phyloP scores from a whole-genome alignment of 2,888 invertebrate genomes.

The Chrysina gloriosa region DNA sequence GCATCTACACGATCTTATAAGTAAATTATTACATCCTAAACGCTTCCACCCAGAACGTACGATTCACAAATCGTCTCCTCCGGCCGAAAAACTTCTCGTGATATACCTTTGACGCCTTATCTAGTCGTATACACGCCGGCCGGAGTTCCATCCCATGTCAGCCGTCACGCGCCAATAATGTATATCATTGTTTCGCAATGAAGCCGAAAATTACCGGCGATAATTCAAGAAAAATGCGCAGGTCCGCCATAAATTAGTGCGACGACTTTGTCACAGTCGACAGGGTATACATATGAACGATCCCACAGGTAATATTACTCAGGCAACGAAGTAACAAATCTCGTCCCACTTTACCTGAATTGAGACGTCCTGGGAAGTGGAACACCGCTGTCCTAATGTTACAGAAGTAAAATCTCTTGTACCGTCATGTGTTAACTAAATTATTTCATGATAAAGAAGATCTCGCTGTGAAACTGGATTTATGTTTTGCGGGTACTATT shows the following conservation, averaged over 20 bases:
- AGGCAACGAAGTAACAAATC: constrained; percentile 44
- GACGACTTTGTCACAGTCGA: constrained; percentile 36
- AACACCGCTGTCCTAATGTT: constrained; percentile 40
- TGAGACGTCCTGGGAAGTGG: constrained; percentile 47
- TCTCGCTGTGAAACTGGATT: constrained; percentile 4
- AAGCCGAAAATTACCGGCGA: constrained; percentile 51
- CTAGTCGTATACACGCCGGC: constrained; percentile 36
- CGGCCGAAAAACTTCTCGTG: constrained; percentile 37
- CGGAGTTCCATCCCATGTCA: constrained; percentile 49
- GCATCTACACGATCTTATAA: background rate
- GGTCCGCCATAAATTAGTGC: constrained; percentile 48
- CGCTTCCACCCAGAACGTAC: background rate
- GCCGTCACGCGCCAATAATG: constrained; percentile 49
- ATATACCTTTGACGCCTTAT: constrained; percentile 43
- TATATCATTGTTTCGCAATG: constrained; percentile 52
- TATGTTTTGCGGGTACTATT: constrained; percentile 30
- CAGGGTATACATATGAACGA: constrained; percentile 31
- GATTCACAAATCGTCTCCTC: constrained; percentile 23
- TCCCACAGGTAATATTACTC: constrained; percentile 33
- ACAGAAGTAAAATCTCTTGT: constrained; percentile 42
- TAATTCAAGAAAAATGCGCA: constrained; percentile 51
- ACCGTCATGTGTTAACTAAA: constrained; percentile 40
- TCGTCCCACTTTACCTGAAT: constrained; percentile 46
- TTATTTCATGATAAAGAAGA: constrained; percentile 36
- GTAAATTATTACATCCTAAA: constrained; percentile 15